Evolutionary conservation across 2,888 invertebrate species (phyloP), one percentile per base, ranked within the genome.

Genomic region (Boloria euphrosyne): DNA sequence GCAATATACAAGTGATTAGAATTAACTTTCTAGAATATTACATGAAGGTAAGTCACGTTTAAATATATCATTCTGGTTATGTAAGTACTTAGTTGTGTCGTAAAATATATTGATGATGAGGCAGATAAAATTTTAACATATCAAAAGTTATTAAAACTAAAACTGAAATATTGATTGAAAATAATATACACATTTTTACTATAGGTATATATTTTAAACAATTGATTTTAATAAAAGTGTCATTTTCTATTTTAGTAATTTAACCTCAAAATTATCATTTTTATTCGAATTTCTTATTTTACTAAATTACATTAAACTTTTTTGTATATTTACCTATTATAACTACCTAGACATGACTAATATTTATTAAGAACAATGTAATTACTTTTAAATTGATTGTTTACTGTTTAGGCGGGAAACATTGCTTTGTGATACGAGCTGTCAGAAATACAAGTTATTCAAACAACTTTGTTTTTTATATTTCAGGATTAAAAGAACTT

Each of bases 341-440:
- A 10, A 38, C 2, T 10, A 10, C 2, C 31, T 38, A 10, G 31
- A 7, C 31, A 38, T 38, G 31, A 38, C 2, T 38, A 38, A 38
- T 10, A 38, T 38, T 38, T 10, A 38, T 7, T 49, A 49, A 16
- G 14, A 49, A 49, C 10, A 49, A 47, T 47, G 22, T 14, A 47
- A 14, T 7, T 49, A 49, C 6, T 49, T 16, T 7, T 10, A 16
- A n/a, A 49, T 16, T n/a, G 14, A 49, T 49, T 16, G 47, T 49
- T 7, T 13, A 47, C 65, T 62, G 44, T 85, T 86, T 84, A 67
- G 82, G 86, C 85, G 86, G 85, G 86, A 87, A 86, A 82, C 59
- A 54, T 2, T 16, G 22, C 13, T 44, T 53, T 55, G 18, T 38
- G 10, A 51, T 51, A 60, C 55, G 13, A 27, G 4, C 16, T 53